Evolutionary conservation across 2,113 vertebrate genomes (phyloP).

Genomic region (Chaenocephalus aceratus): DNA sequence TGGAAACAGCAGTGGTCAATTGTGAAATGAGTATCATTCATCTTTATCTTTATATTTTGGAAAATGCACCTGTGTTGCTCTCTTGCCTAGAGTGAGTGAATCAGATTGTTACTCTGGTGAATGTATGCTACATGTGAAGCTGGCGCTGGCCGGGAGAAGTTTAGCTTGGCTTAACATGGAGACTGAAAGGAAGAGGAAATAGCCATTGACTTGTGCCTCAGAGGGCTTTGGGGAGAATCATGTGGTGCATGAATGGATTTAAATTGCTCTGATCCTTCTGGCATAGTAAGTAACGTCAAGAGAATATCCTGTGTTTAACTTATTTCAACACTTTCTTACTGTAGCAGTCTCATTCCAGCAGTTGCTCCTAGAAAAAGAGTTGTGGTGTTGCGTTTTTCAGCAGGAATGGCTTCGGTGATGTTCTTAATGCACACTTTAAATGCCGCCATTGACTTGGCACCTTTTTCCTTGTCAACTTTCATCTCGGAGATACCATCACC

Average conservation of each 20-base stretch:
- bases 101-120: not conserved
- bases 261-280: not conserved
- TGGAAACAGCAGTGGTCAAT: not conserved
- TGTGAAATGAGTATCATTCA: not conserved
- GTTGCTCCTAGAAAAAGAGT: constrained; percentile 93
- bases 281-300: not conserved
- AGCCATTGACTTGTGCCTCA: not conserved
- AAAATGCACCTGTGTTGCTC: no score
- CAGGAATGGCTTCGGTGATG: constrained; percentile 83
- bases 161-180: not conserved
- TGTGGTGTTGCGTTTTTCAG: constrained; percentile 83
- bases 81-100: not conserved
- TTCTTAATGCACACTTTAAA: constrained; percentile 85
- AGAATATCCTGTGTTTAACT: not conserved
- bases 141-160: not conserved
- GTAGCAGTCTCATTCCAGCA: constrained; percentile 94
- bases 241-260: not conserved
- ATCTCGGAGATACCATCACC: constrained; percentile 91
- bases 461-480: constrained; percentile 68
- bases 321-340: constrained; percentile 79
- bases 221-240: not conserved
- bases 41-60: not conserved
- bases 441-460: constrained; percentile 73
- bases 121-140: not conserved
- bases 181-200: not conserved